Evolutionary conservation across 1,140 invertebrate species (phyloP).

Genomic region (Caenorhabditis briggsae): DNA sequence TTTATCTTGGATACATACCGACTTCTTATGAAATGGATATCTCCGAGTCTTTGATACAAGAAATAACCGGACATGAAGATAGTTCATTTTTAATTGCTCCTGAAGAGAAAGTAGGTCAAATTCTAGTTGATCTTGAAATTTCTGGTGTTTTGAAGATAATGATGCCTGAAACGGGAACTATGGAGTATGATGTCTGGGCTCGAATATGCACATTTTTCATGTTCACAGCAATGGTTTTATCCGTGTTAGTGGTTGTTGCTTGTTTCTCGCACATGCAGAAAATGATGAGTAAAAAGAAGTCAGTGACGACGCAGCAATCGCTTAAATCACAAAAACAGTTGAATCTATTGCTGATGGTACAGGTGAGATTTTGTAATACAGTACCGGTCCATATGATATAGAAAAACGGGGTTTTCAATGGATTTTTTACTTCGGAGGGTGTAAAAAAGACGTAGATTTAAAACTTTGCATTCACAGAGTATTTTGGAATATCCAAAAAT

Average conservation of each 20-base stretch:
- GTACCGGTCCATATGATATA: too few species aligned
- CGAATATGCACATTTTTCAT: constrained; percentile 33
- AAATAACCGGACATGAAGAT: constrained; percentile 12
- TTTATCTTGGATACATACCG: constrained; percentile 3
- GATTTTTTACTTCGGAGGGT: too few species aligned
- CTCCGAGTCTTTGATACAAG: constrained; percentile 17
- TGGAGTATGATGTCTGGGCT: constrained; percentile 1
- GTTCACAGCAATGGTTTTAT: constrained; percentile 6
- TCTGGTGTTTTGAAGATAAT: background rate
- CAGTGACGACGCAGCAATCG: background rate
- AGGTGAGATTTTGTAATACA: background rate
- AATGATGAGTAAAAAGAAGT: background rate
- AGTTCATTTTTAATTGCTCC: constrained; percentile 4
- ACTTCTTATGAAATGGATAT: constrained; percentile 11
- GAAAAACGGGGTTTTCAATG: too few species aligned
- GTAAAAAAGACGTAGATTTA: too few species aligned
- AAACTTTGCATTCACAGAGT: too few species aligned
- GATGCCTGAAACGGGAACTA: background rate
- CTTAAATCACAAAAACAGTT: constrained; percentile 12
- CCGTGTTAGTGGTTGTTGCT: background rate
- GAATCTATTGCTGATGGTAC: constrained; percentile 19
- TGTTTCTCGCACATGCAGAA: constrained; percentile 32
- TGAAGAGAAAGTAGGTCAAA: background rate
- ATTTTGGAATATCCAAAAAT: too few species aligned
- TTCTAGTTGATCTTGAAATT: background rate